Base-by-base conservation (phyloP, 2,888 invertebrate species). In the Graphium colonna region DNA sequence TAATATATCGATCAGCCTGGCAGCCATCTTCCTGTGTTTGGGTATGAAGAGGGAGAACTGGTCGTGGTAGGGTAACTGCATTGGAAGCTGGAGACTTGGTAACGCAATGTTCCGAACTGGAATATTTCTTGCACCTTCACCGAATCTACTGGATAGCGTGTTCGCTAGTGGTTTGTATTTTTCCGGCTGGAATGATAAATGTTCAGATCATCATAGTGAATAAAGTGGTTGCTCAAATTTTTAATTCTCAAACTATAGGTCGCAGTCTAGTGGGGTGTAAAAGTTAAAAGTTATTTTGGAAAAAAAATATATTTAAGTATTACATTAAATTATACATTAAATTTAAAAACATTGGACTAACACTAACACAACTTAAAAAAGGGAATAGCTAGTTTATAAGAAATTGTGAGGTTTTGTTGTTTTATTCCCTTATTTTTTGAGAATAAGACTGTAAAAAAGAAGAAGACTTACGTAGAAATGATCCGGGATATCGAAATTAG, bases 1-100 rank as follows among this genome's bases (percentile, higher is more conserved):
- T 56, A 95, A 92, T 47, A 94, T 90, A 55, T 93, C 92, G 57
- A 94, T 93, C 5, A 95, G 90, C 7, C 90, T 87, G 0, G 83
- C 90, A 0, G 94, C 94, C 73, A 94, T 90, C 60, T 75, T 73
- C 0, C 93, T 88, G 75, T 95, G 95, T 47, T 82, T 82, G 0
- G 93, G 93, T 59, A 94, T 89, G 72, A 94, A 95, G 17, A 94
- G 83, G 0, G 94, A 94, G 81, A 95, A 95, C 63, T 91, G 89
- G 1, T 91, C 92, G 10, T 92, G 90, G 56, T 92, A 91, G 4
- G 90, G 85, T 65, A 95, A 79, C 62, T 91, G 75, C 86, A 92
- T 79, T 0, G 93, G 92, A 33, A 91, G 67, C 13, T 77, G 71
- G 12, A 94, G 70, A 75, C 93, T 92, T 0, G 94, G 94, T 33